phyloP scores from a whole-genome alignment of 2,797 vertebrate species.

The Lacerta agilis region DNA sequence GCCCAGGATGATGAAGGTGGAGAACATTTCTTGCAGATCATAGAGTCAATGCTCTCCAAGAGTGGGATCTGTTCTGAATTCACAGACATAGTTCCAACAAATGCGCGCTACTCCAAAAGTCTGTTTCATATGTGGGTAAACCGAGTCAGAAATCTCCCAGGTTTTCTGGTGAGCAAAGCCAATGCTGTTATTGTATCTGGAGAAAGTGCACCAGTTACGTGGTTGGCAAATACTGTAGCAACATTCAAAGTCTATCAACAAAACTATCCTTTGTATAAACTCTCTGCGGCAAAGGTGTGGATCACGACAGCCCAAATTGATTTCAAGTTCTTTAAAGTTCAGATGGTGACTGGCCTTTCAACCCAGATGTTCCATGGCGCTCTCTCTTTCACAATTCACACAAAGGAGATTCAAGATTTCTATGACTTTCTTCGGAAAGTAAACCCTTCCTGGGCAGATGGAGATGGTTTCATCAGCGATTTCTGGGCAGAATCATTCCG shows the following conservation, averaged over 20 bases:
- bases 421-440: background rate
- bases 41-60: background rate
- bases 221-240: background rate
- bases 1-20: background rate
- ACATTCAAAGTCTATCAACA: rapidly evolving
- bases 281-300: background rate
- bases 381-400: background rate
- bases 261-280: no score
- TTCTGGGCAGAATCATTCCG: background rate
- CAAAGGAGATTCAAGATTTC: background rate
- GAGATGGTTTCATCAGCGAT: background rate
- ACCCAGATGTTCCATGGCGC: background rate
- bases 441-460: background rate
- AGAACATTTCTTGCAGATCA: background rate
- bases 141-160: rapidly evolving
- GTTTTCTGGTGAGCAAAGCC: background rate
- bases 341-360: no score
- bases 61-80: background rate
- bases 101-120: no score
- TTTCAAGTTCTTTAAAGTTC: background rate
- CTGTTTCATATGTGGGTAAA: rapidly evolving
- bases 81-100: background rate
- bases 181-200: background rate
- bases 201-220: background rate
- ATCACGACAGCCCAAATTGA: background rate